Conservation (phyloP, 2,113 vertebrate genomes). For the Caretta caretta region DNA sequence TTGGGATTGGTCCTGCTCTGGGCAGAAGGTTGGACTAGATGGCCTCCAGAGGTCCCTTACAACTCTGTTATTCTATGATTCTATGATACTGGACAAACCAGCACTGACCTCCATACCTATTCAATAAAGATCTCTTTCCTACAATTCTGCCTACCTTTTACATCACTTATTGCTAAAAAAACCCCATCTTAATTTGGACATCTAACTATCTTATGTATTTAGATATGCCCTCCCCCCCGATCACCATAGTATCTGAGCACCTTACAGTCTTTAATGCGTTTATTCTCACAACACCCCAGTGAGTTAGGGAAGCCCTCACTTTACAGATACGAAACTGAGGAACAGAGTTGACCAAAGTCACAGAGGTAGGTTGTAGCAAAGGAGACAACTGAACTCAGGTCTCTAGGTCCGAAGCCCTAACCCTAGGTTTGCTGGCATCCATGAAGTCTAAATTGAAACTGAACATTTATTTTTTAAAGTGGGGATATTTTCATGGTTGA, state of each 20-base stretch:
- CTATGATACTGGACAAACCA: neutral
- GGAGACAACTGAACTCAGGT: slow-evolving; percentile 11
- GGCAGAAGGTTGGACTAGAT: too few relatives aligned
- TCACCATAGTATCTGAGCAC: neutral
- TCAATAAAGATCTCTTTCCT: neutral
- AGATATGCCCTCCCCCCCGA: neutral
- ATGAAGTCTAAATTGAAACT: neutral
- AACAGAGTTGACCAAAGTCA: neutral
- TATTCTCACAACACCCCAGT: slow-evolving; percentile 18
- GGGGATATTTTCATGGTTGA: neutral
- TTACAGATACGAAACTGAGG: neutral
- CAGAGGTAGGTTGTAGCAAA: neutral
- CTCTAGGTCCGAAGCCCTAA: slow-evolving; percentile 15
- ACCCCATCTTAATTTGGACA: neutral
- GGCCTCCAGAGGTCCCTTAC: too few relatives aligned
- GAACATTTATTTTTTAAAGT: neutral
- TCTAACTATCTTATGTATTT: neutral
- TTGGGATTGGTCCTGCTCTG: too few relatives aligned
- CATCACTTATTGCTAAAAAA: neutral
- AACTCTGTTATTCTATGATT: too few relatives aligned
- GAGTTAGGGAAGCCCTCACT: neutral
- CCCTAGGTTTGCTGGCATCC: accelerated
- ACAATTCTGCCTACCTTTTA: neutral
- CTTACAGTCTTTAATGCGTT: neutral
- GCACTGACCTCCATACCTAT: neutral